These are phyloP conservation scores for Globodera rostochiensis DNA, from an alignment of 1,140 invertebrate species.

Conservation along the genomic window DNA sequence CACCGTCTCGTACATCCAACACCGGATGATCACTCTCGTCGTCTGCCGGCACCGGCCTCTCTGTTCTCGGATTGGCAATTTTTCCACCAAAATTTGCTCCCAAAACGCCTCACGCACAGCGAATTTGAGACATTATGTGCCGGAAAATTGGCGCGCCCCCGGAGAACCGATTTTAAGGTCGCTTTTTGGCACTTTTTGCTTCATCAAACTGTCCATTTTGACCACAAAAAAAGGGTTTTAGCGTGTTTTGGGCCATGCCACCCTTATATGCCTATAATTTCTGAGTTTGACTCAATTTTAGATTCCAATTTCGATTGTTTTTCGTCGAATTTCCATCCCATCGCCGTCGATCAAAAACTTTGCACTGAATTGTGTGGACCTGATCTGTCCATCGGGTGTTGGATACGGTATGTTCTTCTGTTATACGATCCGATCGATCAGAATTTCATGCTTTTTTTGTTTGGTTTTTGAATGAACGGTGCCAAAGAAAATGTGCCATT, in stretches of 20 bases:
- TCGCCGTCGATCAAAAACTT: conserved; percentile 8
- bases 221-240: neutral
- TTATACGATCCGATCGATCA: neutral
- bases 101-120: conserved; percentile 28
- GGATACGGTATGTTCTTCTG: conserved; percentile 4
- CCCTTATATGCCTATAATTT: neutral
- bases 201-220: no score
- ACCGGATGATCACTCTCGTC: neutral
- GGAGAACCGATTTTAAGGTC: conserved; percentile 33
- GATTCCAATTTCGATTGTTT: conserved; percentile 32
- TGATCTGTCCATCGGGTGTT: conserved; percentile 16
- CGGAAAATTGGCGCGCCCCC: conserved; percentile 18
- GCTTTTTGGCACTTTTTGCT: neutral
- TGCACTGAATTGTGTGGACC: conserved; percentile 28
- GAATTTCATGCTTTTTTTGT: neutral
- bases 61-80: conserved; percentile 31
- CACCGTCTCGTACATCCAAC: neutral
- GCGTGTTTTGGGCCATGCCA: neutral
- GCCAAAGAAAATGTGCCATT: neutral
- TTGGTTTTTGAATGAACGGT: neutral
- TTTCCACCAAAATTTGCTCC: conserved; percentile 19
- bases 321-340: neutral
- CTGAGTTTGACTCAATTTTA: conserved; percentile 20
- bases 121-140: conserved; percentile 18
- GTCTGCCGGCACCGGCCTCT: neutral